phyloP scores from a whole-genome alignment of 1,140 invertebrate genomes.

The Rhopalosiphum padi region DNA sequence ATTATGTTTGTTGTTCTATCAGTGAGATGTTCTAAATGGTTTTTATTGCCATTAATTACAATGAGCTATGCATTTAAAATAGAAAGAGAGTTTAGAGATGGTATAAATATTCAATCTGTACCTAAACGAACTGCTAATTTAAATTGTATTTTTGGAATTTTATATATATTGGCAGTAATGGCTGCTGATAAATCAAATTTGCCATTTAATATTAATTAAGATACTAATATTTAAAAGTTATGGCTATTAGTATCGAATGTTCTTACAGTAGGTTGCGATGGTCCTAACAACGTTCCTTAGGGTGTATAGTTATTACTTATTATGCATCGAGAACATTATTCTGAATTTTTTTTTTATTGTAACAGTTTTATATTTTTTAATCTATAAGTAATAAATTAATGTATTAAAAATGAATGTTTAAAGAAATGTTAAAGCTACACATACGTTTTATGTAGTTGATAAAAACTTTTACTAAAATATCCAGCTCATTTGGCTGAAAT shows the following conservation, averaged over 20 bases:
- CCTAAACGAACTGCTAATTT: conserved; percentile 88
- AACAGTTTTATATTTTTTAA: conserved; percentile 39
- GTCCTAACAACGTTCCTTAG: conserved; percentile 41
- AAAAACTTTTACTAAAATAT: not conserved
- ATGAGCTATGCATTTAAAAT: conserved; percentile 86
- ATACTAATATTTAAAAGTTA: conserved; percentile 3
- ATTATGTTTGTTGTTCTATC: conserved; percentile 85
- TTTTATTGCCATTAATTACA: conserved; percentile 86
- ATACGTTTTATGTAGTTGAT: not conserved
- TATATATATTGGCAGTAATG: conserved; percentile 81
- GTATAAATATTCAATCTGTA: conserved; percentile 78
- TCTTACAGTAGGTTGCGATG: conserved; percentile 44
- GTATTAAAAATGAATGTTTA: conserved; percentile 37
- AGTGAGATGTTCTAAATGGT: conserved; percentile 84
- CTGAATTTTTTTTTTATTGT: conserved; percentile 42
- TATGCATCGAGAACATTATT: conserved; percentile 35
- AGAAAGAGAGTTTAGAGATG: conserved; percentile 85
- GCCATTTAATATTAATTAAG: conserved; percentile 60
- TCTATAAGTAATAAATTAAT: conserved; percentile 23
- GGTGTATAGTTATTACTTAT: not conserved
- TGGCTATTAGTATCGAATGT: conserved; percentile 40
- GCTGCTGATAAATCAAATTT: conserved; percentile 62
- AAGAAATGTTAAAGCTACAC: conserved; percentile 27
- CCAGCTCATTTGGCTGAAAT: not conserved
- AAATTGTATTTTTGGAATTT: conserved; percentile 89